Conservation (phyloP, 2,888 invertebrate genomes). For the Dioctria rufipes region DNA sequence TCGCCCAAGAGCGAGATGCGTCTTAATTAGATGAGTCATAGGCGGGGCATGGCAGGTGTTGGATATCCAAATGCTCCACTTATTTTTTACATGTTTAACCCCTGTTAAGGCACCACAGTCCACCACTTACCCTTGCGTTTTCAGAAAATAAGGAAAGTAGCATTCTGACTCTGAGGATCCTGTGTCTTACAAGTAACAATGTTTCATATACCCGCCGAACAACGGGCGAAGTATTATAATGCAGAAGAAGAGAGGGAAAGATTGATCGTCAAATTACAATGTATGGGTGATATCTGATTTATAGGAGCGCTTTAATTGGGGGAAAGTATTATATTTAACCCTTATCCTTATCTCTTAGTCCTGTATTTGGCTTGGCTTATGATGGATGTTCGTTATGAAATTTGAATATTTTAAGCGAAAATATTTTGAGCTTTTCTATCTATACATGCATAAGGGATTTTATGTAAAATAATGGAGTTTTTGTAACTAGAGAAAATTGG, state of each 20-base stretch:
- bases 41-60: slow-evolving; percentile 38
- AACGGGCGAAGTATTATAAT: no score
- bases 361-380: not conserved
- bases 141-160: not conserved
- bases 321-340: slow-evolving; percentile 46
- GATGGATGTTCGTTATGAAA: slow-evolving; percentile 5
- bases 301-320: slow-evolving; percentile 47
- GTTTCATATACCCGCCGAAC: not conserved
- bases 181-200: not conserved
- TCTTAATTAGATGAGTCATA: slow-evolving; percentile 52
- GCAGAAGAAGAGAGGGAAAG: slow-evolving; percentile 8
- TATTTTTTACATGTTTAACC: slow-evolving; percentile 23
- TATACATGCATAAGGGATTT: no score
- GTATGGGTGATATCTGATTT: slow-evolving; percentile 44
- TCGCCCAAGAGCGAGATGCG: slow-evolving; percentile 6
- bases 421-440: no score
- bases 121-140: not conserved
- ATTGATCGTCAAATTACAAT: slow-evolving; percentile 50
- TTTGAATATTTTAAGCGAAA: not conserved
- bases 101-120: not conserved
- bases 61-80: slow-evolving; percentile 32
- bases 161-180: not conserved
- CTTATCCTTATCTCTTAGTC: slow-evolving; percentile 19
- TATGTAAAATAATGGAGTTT: no score
- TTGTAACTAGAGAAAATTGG: no score